Percentiles rank a stretch among this genome's conserved stretches.
Evolutionary conservation across 2,113 vertebrate genomes (phyloP).

Genomic region (Smithornis capensis): DNA sequence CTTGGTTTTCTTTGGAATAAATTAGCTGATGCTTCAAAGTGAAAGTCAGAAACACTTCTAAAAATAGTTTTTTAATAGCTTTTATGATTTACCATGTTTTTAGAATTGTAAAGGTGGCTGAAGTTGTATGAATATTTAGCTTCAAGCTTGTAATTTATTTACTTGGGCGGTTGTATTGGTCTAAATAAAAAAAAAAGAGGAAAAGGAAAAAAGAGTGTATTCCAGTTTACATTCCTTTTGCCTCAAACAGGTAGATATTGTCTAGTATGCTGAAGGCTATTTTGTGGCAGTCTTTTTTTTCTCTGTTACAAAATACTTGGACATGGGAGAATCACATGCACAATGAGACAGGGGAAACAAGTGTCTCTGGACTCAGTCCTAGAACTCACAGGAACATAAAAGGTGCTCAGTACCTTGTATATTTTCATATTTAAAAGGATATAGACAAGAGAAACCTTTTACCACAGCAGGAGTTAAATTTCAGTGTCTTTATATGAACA

Average conservation of each 20-base stretch:
- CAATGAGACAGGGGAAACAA: not conserved
- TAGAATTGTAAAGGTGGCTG: not conserved
- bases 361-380: not conserved
- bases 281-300: not conserved
- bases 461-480: not conserved
- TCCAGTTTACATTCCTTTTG: not conserved
- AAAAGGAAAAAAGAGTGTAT: rapidly evolving
- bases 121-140: not conserved
- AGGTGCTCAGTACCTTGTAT: not conserved
- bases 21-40: not conserved
- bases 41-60: not conserved
- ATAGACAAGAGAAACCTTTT: not conserved
- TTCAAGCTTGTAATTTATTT: not conserved
- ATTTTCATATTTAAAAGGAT: not conserved
- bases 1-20: not conserved
- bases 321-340: not conserved
- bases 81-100: not conserved
- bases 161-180: not conserved
- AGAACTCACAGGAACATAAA: not conserved
- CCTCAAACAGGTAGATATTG: not conserved
- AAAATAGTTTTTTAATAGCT: not conserved
- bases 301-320: not conserved
- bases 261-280: not conserved
- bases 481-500: not conserved
- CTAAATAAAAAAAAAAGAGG: not conserved